Evolutionary conservation across 2,113 vertebrate species (phyloP).

Genomic region (Xiphophorus maculatus): DNA sequence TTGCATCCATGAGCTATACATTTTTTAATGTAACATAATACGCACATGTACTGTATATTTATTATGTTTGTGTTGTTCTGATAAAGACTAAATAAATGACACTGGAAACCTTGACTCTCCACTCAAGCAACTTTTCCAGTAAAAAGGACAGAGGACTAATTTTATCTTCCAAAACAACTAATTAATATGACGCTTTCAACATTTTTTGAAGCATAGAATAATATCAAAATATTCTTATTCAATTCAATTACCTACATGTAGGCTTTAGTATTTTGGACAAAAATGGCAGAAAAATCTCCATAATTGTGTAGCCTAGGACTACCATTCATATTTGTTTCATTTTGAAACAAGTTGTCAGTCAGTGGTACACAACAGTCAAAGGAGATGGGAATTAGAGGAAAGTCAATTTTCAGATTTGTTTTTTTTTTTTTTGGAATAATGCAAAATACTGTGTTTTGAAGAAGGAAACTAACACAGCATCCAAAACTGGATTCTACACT

Average conservation of each 20-base stretch:
- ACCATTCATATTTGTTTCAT: too few relatives aligned
- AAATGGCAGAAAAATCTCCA: background rate
- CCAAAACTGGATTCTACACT: too few relatives aligned
- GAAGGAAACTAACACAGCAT: too few relatives aligned
- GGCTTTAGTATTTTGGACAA: too few relatives aligned
- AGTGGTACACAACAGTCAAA: background rate
- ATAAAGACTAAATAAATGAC: conserved; percentile 2
- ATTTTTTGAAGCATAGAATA: background rate
- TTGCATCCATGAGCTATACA: conserved; percentile 15
- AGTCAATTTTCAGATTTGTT: too few relatives aligned
- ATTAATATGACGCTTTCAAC: background rate
- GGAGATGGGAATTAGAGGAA: background rate
- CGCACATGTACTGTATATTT: background rate
- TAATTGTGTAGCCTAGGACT: background rate
- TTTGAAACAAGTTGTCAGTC: too few relatives aligned
- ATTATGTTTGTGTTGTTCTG: background rate
- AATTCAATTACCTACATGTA: background rate
- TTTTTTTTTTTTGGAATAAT: too few relatives aligned
- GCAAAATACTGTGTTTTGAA: too few relatives aligned
- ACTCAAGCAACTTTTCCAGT: too few relatives aligned
- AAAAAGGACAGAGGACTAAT: too few relatives aligned
- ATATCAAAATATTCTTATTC: background rate
- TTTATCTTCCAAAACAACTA: too few relatives aligned
- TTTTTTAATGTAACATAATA: conserved; percentile 7
- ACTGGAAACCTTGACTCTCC: background rate